A percentile compares a stretch with the other conserved stretches of the same genome.
Conservation (phyloP, 2,888 invertebrate genomes). For the Sarcophaga variegata region DNA sequence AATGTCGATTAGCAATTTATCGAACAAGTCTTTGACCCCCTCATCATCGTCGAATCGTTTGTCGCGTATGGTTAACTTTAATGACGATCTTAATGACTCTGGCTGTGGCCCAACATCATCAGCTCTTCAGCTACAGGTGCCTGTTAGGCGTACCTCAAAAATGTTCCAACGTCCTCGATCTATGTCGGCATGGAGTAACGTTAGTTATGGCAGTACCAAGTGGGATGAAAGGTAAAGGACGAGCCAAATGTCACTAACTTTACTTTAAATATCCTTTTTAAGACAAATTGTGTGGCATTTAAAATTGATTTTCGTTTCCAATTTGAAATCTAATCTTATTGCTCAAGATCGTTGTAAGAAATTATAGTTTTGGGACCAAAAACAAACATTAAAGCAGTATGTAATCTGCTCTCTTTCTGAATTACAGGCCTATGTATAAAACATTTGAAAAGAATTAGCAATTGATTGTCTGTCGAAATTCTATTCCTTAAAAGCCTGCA, state of each 20-base stretch:
- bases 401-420: too few species aligned
- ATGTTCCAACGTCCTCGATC: slow-evolving; percentile 85
- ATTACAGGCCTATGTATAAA: too few species aligned
- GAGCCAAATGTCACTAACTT: too few species aligned
- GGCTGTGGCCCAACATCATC: slow-evolving; percentile 71
- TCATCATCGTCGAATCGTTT: slow-evolving; percentile 73
- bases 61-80: slow-evolving; percentile 80
- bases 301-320: too few species aligned
- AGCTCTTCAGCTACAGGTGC: slow-evolving; percentile 71
- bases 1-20: not conserved
- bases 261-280: not conserved
- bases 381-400: too few species aligned
- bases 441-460: too few species aligned
- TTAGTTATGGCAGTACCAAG: slow-evolving; percentile 91
- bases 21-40: not conserved
- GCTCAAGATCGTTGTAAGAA: too few species aligned
- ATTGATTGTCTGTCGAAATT: too few species aligned
- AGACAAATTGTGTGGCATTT: too few species aligned
- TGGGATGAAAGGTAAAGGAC: slow-evolving; percentile 83
- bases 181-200: slow-evolving; percentile 94
- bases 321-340: too few species aligned
- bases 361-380: too few species aligned
- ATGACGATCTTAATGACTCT: slow-evolving; percentile 75
- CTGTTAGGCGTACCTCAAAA: slow-evolving; percentile 79
- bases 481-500: too few species aligned